Evolutionary conservation across 2,113 vertebrate genomes (phyloP).

Genomic region (Cynoglossus semilaevis): DNA sequence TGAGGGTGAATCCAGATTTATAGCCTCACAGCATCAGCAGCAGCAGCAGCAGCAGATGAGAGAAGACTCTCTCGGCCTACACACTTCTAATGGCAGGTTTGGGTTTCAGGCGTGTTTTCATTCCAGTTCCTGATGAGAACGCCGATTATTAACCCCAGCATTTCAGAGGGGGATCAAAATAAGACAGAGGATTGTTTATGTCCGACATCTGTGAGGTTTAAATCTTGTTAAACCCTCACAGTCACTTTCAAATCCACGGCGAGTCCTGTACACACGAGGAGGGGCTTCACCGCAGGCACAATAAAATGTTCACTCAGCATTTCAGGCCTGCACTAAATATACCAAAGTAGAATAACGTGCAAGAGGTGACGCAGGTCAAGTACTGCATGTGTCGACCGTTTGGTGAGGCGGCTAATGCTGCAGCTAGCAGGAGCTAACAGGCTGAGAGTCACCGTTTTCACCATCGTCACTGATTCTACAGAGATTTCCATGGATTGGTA

Average conservation of each 20-base stretch:
- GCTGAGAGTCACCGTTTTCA: too few relatives aligned
- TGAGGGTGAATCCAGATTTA: slow-evolving; percentile 70
- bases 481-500: too few relatives aligned
- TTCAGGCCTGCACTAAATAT: slow-evolving; percentile 9
- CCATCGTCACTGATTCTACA: too few relatives aligned
- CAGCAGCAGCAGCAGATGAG: slow-evolving; percentile 42
- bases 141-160: slow-evolving; percentile 13
- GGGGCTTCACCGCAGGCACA: background rate
- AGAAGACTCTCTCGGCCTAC: slow-evolving; percentile 23
- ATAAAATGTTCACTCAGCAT: slow-evolving; percentile 10
- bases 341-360: slow-evolving; percentile 13
- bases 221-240: slow-evolving; percentile 5
- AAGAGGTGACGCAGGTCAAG: slow-evolving; percentile 14
- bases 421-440: too few relatives aligned
- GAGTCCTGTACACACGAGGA: slow-evolving; percentile 18
- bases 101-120: slow-evolving; percentile 32
- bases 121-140: slow-evolving; percentile 32
- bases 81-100: slow-evolving; percentile 52
- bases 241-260: slow-evolving; percentile 13
- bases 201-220: slow-evolving; percentile 22
- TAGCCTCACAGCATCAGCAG: slow-evolving; percentile 54
- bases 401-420: background rate
- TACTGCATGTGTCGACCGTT: slow-evolving; percentile 5
- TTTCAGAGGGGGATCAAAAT: slow-evolving; percentile 27
- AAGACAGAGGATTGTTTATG: slow-evolving; percentile 20